These are phyloP conservation scores for Tetraodon nigroviridis DNA, from an alignment of 2,113 vertebrate genomes.

Conservation along the genomic window DNA sequence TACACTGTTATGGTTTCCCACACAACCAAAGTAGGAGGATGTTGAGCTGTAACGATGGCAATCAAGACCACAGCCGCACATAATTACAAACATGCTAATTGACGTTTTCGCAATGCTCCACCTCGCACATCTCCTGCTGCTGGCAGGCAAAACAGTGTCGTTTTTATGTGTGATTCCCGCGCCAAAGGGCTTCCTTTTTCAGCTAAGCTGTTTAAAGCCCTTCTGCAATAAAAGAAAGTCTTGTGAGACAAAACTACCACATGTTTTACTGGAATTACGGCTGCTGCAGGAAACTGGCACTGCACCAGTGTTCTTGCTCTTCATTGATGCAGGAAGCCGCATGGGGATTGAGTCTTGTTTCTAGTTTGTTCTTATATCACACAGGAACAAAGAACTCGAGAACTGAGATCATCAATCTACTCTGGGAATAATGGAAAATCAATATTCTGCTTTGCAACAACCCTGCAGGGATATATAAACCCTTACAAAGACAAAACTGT, in stretches of 20 bases:
- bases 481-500: too few relatives aligned
- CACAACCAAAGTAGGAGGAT: neutral
- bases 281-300: neutral
- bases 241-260: conserved; percentile 13
- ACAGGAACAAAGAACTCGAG: neutral
- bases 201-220: conserved; percentile 41
- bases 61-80: neutral
- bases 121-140: conserved; percentile 8
- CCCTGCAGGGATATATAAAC: neutral
- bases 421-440: neutral
- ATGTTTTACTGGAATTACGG: conserved; percentile 4
- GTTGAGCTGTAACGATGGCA: conserved; percentile 1
- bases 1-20: conserved; percentile 8
- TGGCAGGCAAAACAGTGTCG: conserved; percentile 42
- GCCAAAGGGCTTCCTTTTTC: conserved; percentile 47
- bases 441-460: neutral
- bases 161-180: conserved; percentile 58
- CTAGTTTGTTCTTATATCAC: neutral
- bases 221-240: conserved; percentile 33
- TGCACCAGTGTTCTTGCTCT: too few relatives aligned
- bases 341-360: neutral
- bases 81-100: conserved; percentile 6
- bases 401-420: neutral
- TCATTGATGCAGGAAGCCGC: too few relatives aligned
- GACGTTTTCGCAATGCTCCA: conserved; percentile 3